These are phyloP conservation scores for Anhinga rufa DNA, from an alignment of 2,113 vertebrate genomes.

Conservation along the genomic window DNA sequence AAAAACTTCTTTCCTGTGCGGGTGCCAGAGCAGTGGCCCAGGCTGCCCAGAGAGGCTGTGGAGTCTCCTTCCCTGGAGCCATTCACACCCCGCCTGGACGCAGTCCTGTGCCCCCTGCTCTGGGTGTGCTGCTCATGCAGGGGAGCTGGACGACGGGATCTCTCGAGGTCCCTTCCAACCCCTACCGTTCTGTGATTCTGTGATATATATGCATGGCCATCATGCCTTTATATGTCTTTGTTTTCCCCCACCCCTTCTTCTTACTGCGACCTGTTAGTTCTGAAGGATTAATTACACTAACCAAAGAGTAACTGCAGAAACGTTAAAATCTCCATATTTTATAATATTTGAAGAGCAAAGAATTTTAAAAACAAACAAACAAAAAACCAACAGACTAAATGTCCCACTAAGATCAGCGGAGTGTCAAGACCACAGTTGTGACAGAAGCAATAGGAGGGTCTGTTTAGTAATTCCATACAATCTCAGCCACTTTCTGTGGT, in stretches of 20 bases:
- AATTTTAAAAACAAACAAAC: not conserved
- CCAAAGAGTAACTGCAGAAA: not conserved
- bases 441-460: not conserved
- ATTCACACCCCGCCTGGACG: no score
- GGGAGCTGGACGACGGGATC: no score
- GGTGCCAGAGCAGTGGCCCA: no score
- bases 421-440: not conserved
- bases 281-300: not conserved
- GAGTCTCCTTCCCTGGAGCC: no score
- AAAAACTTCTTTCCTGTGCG: no score
- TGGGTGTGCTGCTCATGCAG: no score
- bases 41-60: no score
- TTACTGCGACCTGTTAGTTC: accelerated
- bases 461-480: not conserved
- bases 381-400: not conserved
- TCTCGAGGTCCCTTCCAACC: no score
- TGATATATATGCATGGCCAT: not conserved
- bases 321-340: not conserved
- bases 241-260: not conserved
- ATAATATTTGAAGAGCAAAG: not conserved
- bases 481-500: not conserved
- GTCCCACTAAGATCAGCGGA: not conserved
- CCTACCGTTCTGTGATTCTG: no score
- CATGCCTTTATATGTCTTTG: not conserved
- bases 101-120: no score